These are phyloP conservation scores for Okamejei kenojei DNA, from an alignment of 2,797 vertebrate species.

Conservation along the genomic window DNA sequence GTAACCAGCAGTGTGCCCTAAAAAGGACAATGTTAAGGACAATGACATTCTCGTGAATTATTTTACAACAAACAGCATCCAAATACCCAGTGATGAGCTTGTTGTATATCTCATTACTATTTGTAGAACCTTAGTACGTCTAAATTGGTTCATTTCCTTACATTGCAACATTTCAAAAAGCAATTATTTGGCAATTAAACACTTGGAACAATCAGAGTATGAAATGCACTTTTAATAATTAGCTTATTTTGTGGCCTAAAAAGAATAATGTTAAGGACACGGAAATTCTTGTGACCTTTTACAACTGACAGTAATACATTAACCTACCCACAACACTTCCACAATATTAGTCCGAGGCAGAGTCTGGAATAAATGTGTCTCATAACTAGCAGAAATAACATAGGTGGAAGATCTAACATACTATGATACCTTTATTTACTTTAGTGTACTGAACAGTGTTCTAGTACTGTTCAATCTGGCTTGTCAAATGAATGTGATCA, in stretches of 20 bases:
- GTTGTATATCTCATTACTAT: neutral
- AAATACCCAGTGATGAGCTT: neutral
- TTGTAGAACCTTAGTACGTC: neutral
- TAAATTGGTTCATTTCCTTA: neutral
- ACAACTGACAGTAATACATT: no score
- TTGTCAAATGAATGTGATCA: no score
- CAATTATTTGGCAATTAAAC: neutral
- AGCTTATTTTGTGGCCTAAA: neutral
- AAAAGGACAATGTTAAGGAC: neutral
- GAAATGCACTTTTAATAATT: neutral
- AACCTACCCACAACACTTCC: no score
- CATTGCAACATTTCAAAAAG: conserved; percentile 4
- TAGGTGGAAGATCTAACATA: no score
- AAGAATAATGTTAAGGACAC: neutral
- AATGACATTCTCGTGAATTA: neutral
- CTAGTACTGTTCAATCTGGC: no score
- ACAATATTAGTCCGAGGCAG: no score
- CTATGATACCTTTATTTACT: no score
- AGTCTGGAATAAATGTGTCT: no score
- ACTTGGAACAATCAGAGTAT: neutral
- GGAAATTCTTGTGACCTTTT: neutral
- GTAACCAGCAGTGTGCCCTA: neutral
- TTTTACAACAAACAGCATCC: no score
- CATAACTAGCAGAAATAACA: no score
- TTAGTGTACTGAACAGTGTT: no score